Conservation (phyloP, 2,113 vertebrate genomes). For the Anguilla japonica region DNA sequence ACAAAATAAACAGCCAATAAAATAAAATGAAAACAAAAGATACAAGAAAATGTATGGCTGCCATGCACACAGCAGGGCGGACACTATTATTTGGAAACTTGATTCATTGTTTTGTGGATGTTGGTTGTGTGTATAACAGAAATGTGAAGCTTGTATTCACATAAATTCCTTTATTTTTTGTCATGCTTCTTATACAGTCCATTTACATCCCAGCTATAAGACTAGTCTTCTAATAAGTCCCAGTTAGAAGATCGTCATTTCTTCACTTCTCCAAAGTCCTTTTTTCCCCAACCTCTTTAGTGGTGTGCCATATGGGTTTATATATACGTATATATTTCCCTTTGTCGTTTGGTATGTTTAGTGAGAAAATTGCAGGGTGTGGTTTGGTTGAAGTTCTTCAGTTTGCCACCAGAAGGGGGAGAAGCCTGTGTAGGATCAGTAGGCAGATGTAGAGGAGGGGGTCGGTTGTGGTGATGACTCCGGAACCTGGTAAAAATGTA, state of each 20-base stretch:
- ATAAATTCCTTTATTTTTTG: constrained; percentile 65
- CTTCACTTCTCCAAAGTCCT: constrained; percentile 22
- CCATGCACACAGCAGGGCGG: constrained; percentile 72
- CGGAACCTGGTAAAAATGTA: constrained; percentile 67
- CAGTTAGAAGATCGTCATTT: constrained; percentile 35
- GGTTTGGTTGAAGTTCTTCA: constrained; percentile 68
- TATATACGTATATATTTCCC: constrained; percentile 43
- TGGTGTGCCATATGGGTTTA: constrained; percentile 49
- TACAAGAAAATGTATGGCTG: constrained; percentile 63
- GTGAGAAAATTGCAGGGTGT: constrained; percentile 47
- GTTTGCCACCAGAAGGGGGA: constrained; percentile 78
- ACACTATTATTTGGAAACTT: constrained; percentile 71
- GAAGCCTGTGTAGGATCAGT: constrained; percentile 80
- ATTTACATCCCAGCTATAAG: constrained; percentile 62
- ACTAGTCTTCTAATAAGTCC: constrained; percentile 43
- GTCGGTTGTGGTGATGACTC: constrained; percentile 70
- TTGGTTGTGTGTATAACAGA: constrained; percentile 62
- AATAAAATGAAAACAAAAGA: constrained; percentile 62
- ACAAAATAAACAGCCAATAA: background rate
- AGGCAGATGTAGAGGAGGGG: constrained; percentile 76
- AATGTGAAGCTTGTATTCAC: constrained; percentile 54
- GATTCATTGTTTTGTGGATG: constrained; percentile 70
- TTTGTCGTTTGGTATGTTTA: constrained; percentile 57
- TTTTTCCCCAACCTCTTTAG: constrained; percentile 25
- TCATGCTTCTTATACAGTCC: constrained; percentile 78